Evolutionary conservation across 1,140 invertebrate species (phyloP).

Genomic region (Ostrea edulis): DNA sequence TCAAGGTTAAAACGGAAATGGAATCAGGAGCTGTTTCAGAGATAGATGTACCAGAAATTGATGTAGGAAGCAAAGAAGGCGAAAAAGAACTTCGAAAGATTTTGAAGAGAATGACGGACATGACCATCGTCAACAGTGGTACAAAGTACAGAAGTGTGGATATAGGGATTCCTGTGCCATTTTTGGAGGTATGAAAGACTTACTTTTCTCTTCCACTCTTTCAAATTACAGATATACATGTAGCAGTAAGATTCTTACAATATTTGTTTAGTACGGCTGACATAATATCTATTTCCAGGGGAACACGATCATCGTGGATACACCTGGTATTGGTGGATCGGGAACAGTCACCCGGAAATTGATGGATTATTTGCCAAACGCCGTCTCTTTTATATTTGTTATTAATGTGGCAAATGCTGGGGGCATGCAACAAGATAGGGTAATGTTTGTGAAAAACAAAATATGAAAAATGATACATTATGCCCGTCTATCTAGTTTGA

Average conservation of each 20-base stretch:
- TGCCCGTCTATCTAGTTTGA: too few relatives aligned
- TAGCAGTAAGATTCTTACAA: neutral
- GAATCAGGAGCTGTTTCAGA: neutral
- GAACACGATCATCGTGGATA: neutral
- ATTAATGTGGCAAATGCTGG: neutral
- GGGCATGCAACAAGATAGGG: neutral
- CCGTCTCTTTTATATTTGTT: conserved; percentile 5
- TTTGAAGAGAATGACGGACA: neutral
- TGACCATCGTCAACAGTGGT: neutral
- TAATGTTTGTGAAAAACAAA: neutral
- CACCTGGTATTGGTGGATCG: neutral
- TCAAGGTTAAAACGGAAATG: neutral
- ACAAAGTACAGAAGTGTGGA: neutral
- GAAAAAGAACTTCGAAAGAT: neutral
- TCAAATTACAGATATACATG: neutral
- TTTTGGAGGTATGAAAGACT: neutral
- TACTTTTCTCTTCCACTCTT: too few relatives aligned
- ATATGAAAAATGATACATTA: too few relatives aligned
- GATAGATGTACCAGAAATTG: too few relatives aligned
- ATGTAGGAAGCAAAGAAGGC: neutral
- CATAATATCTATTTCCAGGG: neutral
- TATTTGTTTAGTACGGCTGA: neutral
- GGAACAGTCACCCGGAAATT: neutral
- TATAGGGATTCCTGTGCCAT: neutral
- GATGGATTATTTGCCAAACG: neutral